phyloP scores from a whole-genome alignment of 2,113 vertebrate species.

The Montifringilla adamsi region DNA sequence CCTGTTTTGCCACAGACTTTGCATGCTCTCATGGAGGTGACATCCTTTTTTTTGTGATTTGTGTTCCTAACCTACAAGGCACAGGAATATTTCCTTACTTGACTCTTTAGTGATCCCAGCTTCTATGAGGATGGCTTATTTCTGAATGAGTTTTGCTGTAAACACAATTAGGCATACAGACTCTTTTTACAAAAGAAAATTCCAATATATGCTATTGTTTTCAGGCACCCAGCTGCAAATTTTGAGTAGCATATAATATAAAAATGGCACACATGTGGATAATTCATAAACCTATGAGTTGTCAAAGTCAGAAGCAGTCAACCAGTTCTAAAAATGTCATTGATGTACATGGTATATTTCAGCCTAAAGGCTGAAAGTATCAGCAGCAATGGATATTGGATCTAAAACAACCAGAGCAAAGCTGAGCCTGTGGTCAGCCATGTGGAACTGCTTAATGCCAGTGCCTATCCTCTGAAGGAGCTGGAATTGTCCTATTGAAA shows the following conservation, averaged over 20 bases:
- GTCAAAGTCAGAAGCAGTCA: not conserved
- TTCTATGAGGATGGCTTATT: not conserved
- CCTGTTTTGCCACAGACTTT: not conserved
- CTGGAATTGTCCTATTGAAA: not conserved
- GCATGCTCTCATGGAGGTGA: fast-evolving
- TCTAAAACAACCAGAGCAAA: not conserved
- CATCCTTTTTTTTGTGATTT: not conserved
- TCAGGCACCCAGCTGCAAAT: not conserved
- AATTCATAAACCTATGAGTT: not conserved
- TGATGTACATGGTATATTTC: not conserved
- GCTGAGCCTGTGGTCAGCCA: not conserved
- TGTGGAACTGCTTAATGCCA: not conserved
- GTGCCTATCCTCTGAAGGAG: not conserved
- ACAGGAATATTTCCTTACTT: not conserved
- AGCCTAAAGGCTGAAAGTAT: not conserved
- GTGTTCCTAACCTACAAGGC: not conserved
- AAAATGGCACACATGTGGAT: not conserved
- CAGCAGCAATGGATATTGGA: not conserved
- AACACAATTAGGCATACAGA: not conserved
- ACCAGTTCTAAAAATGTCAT: not conserved
- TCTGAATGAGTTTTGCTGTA: not conserved
- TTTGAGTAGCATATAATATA: not conserved
- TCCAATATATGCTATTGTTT: not conserved
- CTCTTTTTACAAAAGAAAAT: not conserved
- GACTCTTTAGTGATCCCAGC: not conserved